Evolutionary conservation across 2,888 invertebrate genomes (phyloP).

Genomic region (Macrosiphum euphorbiae): DNA sequence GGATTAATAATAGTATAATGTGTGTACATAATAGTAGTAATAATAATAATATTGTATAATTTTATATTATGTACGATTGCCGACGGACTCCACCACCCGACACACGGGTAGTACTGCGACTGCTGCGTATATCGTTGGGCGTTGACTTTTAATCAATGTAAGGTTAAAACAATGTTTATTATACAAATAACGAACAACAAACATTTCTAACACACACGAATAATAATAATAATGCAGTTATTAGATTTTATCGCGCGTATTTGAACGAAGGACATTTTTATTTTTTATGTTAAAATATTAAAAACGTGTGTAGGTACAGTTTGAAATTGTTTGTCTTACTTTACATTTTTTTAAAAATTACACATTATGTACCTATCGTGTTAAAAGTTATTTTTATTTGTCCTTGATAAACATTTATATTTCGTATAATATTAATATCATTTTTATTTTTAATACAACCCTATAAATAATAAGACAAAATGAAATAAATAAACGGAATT

Average conservation of each 20-base stretch:
- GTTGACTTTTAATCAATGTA: conserved; percentile 44
- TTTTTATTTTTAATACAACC: neutral
- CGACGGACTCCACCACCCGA: neutral
- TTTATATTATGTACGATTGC: neutral
- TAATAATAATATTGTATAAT: neutral
- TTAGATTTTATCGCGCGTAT: conserved; percentile 20
- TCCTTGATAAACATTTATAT: neutral
- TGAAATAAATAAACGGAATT: conserved; percentile 3
- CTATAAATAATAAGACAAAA: neutral
- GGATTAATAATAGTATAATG: conserved; percentile 22
- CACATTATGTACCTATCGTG: neutral
- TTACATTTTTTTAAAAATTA: neutral
- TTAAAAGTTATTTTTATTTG: conserved; percentile 5
- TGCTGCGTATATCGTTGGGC: neutral
- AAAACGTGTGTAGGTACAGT: neutral
- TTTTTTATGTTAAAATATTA: conserved; percentile 25
- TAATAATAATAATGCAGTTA: neutral
- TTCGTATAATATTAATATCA: neutral
- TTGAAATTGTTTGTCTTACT: neutral
- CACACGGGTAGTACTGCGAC: neutral
- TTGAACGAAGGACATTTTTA: conserved; percentile 14
- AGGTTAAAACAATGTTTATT: conserved; percentile 49
- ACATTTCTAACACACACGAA: neutral
- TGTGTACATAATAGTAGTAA: neutral
- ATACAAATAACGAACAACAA: conserved; percentile 9